Evolutionary conservation across 2,113 vertebrate species (phyloP), one percentile per base, ranked within the genome.

Genomic region (Phrynocephalus versicolor): DNA sequence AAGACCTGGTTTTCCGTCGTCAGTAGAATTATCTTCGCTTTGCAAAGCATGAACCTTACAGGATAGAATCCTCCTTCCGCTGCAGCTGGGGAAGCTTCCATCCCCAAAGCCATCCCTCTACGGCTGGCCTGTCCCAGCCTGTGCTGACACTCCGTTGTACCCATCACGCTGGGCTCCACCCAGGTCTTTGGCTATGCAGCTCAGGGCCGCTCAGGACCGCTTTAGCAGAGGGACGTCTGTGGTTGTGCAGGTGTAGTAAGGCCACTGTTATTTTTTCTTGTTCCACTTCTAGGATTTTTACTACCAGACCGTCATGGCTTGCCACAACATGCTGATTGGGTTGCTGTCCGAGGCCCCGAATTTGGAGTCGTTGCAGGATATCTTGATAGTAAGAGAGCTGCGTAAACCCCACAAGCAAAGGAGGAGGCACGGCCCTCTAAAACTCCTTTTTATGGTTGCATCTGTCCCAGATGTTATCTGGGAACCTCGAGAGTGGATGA

Each of bases 211-310:
- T 51, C 45, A 6, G 45, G 10, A 51, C n/a, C n/a, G n/a, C n/a
- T n/a, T 51, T 51, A 10, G 10, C 45, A 51, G 10, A 10, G 45
- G 45, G 10, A 51, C 5, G 45, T 51, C 45, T 51, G 5, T 51
- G 45, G 10, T 10, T 51, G 23, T 62, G 64, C 27, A 30, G 64
- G 9, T 12, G 10, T 67, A 67, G 23, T 67, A 30, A 67, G 1
- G 27, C 64, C 27, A 30, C 64, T 35, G 30, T 6, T n/a, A n/a
- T n/a, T 60, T 51, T 3, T 19, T 51, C 23, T 62, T 76, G 15
- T 12, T 83, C 30, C 45, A 27, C 45, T 57, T 78, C 7, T n/a
- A 78, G 83, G 64, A 85, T 3, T 85, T n/a, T n/a, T 85, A 70
- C 15, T 74, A 70, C 1, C 45, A 58, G 51, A 85, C 51, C 0